phyloP scores from a whole-genome alignment of 2,797 vertebrate genomes.

The Aplochiton taeniatus region DNA sequence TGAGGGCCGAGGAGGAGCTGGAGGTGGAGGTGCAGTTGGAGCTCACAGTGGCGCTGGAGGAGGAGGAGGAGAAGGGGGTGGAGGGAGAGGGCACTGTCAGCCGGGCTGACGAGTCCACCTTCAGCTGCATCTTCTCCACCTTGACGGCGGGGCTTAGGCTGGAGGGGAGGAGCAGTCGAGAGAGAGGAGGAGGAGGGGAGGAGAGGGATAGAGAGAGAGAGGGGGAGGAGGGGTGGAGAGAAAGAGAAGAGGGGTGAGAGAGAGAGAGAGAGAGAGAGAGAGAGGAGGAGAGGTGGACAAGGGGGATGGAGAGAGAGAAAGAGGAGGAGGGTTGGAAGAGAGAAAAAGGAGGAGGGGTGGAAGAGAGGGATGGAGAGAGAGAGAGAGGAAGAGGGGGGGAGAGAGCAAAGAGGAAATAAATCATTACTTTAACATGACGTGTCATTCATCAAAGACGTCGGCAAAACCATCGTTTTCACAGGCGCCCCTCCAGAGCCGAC shows the following conservation, averaged over 20 bases:
- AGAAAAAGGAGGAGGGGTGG: conserved; percentile 5
- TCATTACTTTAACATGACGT: not conserved
- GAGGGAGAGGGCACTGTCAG: conserved; percentile 82
- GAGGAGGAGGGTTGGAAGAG: conserved; percentile 44
- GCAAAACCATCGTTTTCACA: conserved; percentile 3
- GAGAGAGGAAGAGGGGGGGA: conserved; percentile 55
- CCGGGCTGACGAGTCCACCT: conserved; percentile 89
- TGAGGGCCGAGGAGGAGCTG: conserved; percentile 80
- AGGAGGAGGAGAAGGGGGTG: conserved; percentile 73
- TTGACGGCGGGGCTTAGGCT: conserved; percentile 93
- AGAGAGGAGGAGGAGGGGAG: conserved; percentile 52
- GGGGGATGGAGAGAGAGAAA: too few relatives aligned
- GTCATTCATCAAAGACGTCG: not conserved
- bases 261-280: conserved; percentile 49
- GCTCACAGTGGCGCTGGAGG: conserved; percentile 83
- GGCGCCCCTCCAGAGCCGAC: not conserved
- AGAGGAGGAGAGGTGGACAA: too few relatives aligned
- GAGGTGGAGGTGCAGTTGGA: conserved; percentile 68
- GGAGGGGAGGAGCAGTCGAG: conserved; percentile 63
- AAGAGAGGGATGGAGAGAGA: too few relatives aligned
- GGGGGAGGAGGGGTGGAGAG: conserved; percentile 59
- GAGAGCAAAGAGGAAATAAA: not conserved
- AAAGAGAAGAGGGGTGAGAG: conserved; percentile 31
- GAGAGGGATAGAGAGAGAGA: conserved; percentile 57
- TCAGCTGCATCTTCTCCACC: conserved; percentile 93